These are phyloP conservation scores for Shargacucullia verbasci DNA, from an alignment of 2,888 invertebrate species.

Conservation along the genomic window DNA sequence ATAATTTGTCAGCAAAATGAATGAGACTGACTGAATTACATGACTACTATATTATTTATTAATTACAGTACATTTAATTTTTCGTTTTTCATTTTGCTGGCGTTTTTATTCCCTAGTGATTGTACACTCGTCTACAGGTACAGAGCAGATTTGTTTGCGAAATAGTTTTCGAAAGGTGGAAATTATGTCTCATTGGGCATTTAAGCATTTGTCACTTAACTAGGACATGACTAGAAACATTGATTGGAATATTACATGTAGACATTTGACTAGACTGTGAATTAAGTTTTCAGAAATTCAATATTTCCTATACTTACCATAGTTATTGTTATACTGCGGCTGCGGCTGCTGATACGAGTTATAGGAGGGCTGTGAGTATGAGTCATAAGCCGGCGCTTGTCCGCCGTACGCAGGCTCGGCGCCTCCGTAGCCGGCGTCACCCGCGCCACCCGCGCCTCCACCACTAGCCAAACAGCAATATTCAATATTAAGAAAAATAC, in stretches of 20 bases:
- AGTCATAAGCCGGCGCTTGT: conserved; percentile 74
- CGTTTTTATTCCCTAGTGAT: too few relatives aligned
- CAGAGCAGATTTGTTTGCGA: too few relatives aligned
- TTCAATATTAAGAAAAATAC: too few relatives aligned
- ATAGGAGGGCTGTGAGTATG: conserved; percentile 80
- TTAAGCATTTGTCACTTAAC: conserved; percentile 8
- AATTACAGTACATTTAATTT: too few relatives aligned
- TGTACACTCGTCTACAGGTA: too few relatives aligned
- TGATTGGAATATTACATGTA: background rate
- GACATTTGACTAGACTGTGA: conserved; percentile 27
- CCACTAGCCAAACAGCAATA: conserved; percentile 36
- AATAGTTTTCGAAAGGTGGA: background rate
- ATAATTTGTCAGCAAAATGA: too few relatives aligned
- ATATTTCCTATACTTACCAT: conserved; percentile 75
- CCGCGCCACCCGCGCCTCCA: conserved; percentile 73
- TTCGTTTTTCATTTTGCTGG: too few relatives aligned
- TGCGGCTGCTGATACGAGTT: conserved; percentile 80
- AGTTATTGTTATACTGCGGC: conserved; percentile 78
- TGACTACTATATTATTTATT: too few relatives aligned
- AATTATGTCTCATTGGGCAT: background rate
- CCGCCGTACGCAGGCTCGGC: conserved; percentile 78
- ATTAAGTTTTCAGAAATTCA: conserved; percentile 18
- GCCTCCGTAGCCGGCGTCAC: conserved; percentile 82
- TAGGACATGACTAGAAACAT: conserved; percentile 14
- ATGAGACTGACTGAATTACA: too few relatives aligned